Base-by-base conservation (phyloP, 2,888 invertebrate species). In the Vesta saturnalis region DNA sequence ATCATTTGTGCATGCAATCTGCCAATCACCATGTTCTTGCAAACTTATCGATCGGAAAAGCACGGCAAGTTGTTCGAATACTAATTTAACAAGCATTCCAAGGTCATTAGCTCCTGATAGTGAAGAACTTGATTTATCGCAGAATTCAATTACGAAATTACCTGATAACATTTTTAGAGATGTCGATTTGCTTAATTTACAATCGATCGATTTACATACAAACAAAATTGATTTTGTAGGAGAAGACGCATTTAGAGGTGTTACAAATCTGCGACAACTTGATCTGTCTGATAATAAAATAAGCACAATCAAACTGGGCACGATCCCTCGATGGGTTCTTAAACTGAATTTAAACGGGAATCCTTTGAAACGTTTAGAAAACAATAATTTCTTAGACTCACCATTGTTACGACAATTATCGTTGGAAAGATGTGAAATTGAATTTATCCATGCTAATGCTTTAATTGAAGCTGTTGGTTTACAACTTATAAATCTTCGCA, bases 211-310 rank as follows among this genome's bases (percentile, higher is more conserved):
- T 22, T 5, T 60, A n/a, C 19, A 43, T 16, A 16, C 39, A 12
- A 60, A 22, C 10, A 18, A 43, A 47, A n/a, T 47, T 1, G 6
- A 12, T 1, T 5, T 16, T 15, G 47, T 60, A 16, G 59, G 43
- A 19, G 59, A 60, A 15, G 59, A 60, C 14, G 59, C 59, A 1
- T 60, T 60, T n/a, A 3, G 59, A n/a, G 46, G 43, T 5, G 47
- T 60, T 14, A 16, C 14, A 1, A 60, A 43, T 16, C 15, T 60
- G 4, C 22, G 39, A 1, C 21, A 60, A 6, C 21, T 47, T 3
- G 59, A 60, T n/a, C 21, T 60, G 22, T 60, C 59, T 12, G 23
- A 60, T 15, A 60, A 60, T 22, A 39, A 46, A 19, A 21, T 60
- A 2, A 14, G 14, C n/a, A n/a, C 8, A 15, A 19, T 60, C 1